Base-by-base conservation (phyloP, 1,140 invertebrate genomes). In the Hyles euphorbiae region DNA sequence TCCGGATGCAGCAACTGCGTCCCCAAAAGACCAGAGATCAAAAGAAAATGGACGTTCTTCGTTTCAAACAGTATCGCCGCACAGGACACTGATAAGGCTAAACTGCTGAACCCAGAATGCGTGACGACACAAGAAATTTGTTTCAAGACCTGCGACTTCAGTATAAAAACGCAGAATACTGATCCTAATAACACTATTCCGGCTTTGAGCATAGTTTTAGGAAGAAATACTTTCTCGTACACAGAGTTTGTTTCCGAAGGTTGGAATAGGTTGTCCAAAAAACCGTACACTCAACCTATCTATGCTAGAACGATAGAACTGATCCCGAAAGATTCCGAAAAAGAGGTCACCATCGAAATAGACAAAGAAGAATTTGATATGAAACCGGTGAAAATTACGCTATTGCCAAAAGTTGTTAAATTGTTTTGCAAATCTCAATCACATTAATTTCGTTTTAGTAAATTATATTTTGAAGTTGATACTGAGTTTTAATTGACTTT, bases 341-440 rank as follows among this genome's bases (percentile, higher is more conserved):
- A 85, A 44, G 86, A 90, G 11, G 85, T 91, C 12, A 89, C 93
- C 60, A 84, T 89, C 77, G 95, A 93, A 9, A 96, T 97, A 56
- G 96, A 97, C 63, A 94, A 93, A 68, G 95, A 97, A 85, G 93
- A 95, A 70, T 96, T 94, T 88, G 95, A 96, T 78, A 90, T 95
- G 8, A 95, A 94, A 73, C 92, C 95, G 10, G 90, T 96, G 40
- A 93, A 92, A 89, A 90, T 96, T 52, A 94, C 93, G 63, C 81
- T 96, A 68, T 72, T 96, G 60, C 94, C 94, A 12, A 93, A 93
- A 61, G 73, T 81, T 57, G 67, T 85, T 12, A 85, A 80, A 74
- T 70, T 88, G n/a, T 88, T 82, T 57, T 88, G 81, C 36, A 40
- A 1, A 1, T 5, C 36, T 8, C 22, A 22, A 22, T 40, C 36